Evolutionary conservation across 2,113 vertebrate genomes (phyloP).

Genomic region (Coptodon bakossiorum): DNA sequence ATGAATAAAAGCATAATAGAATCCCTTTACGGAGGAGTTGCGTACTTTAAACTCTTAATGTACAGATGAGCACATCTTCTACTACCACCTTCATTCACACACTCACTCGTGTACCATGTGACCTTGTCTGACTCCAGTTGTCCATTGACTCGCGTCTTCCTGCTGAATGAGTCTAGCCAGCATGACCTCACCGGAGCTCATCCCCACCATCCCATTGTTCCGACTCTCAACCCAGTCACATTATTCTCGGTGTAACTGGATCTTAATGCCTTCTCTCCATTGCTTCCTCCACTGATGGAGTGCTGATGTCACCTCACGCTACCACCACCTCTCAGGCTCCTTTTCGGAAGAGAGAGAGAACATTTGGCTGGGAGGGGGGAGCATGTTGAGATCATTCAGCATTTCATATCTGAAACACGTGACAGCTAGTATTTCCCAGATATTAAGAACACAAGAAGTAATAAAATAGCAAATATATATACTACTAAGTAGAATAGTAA

Average conservation of each 20-base stretch:
- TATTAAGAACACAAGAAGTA: background rate
- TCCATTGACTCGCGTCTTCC: conserved; percentile 37
- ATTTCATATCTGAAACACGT: background rate
- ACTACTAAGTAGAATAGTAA: background rate
- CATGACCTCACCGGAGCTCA: conserved; percentile 60
- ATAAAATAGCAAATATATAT: background rate
- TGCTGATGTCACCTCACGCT: conserved; percentile 60
- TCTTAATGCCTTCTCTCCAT: conserved; percentile 56
- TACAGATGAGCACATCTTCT: background rate
- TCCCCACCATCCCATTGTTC: conserved; percentile 37
- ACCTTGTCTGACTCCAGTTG: conserved; percentile 10
- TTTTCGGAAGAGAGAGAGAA: conserved; percentile 3
- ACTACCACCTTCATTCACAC: background rate
- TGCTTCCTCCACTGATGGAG: conserved; percentile 52
- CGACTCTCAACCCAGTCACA: conserved; percentile 6
- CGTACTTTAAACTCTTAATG: background rate
- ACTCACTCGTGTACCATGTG: background rate
- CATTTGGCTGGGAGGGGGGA: background rate
- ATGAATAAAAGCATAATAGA: background rate
- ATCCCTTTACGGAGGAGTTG: background rate
- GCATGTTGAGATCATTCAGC: conserved; percentile 12
- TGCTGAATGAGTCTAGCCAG: conserved; percentile 44
- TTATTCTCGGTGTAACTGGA: conserved; percentile 59
- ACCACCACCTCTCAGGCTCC: conserved; percentile 34
- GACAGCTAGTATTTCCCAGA: background rate